These are phyloP conservation scores for Malthinus flaveolus DNA, from an alignment of 2,888 invertebrate genomes.

Conservation along the genomic window DNA sequence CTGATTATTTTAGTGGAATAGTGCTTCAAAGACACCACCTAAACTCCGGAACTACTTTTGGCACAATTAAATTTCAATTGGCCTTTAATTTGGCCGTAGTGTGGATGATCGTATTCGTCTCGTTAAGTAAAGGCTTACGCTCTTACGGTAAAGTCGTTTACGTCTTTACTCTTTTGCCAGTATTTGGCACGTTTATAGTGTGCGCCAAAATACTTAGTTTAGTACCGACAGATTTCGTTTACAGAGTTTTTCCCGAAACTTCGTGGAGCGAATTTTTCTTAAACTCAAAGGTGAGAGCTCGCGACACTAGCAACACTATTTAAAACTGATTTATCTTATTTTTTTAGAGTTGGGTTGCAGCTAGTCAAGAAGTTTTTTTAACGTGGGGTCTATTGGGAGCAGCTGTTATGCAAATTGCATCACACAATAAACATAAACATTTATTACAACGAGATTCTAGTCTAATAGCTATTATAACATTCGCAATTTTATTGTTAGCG, in stretches of 20 bases:
- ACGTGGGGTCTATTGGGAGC: slow-evolving; percentile 86
- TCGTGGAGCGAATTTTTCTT: slow-evolving; percentile 85
- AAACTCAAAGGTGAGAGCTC: slow-evolving; percentile 72
- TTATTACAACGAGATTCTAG: slow-evolving; percentile 66
- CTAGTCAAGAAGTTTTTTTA: slow-evolving; percentile 84
- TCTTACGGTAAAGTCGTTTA: slow-evolving; percentile 85
- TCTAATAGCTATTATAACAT: slow-evolving; percentile 70
- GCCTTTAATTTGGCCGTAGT: slow-evolving; percentile 88
- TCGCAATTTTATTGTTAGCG: slow-evolving; percentile 73
- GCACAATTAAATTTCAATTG: slow-evolving; percentile 80
- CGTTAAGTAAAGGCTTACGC: slow-evolving; percentile 83
- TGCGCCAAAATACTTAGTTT: slow-evolving; percentile 76
- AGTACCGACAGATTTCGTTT: slow-evolving; percentile 66
- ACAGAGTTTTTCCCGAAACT: slow-evolving; percentile 77
- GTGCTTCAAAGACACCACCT: slow-evolving; percentile 70
- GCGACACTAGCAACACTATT: not conserved
- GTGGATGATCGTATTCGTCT: slow-evolving; percentile 88
- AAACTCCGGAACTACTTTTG: slow-evolving; percentile 54
- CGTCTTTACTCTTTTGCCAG: slow-evolving; percentile 76
- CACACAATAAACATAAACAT: slow-evolving; percentile 73
- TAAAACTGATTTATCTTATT: not conserved
- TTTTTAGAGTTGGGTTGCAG: slow-evolving; percentile 83
- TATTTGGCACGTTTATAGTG: slow-evolving; percentile 73
- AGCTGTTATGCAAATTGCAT: slow-evolving; percentile 78
- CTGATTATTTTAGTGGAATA: slow-evolving; percentile 83